phyloP scores from a whole-genome alignment of 2,888 invertebrate species.

The Sipha maydis region DNA sequence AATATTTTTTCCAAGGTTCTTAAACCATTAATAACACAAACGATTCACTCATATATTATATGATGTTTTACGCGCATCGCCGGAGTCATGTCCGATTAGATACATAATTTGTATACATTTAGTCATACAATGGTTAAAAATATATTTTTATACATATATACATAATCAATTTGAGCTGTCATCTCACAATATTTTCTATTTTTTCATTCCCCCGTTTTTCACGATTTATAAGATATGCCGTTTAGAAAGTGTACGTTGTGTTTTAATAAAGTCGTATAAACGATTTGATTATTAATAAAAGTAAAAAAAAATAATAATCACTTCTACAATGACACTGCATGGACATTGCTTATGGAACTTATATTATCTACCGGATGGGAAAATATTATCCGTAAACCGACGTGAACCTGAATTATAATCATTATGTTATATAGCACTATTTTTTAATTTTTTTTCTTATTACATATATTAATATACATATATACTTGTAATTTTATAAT shows the following conservation, averaged over 20 bases:
- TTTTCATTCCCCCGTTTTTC: background rate
- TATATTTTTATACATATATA: no score
- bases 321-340: no score
- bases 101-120: conserved; percentile 15
- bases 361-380: no score
- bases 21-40: background rate
- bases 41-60: background rate
- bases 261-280: background rate
- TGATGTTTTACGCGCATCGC: background rate
- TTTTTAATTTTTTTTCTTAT: no score
- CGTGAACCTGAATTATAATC: no score
- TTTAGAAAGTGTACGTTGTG: conserved; percentile 34
- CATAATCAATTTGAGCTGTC: background rate
- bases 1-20: conserved; percentile 18
- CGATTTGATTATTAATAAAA: background rate
- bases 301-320: no score
- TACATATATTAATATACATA: no score
- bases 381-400: no score
- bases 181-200: conserved; percentile 17
- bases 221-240: background rate
- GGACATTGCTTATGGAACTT: no score
- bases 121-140: conserved; percentile 6
- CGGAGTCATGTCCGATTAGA: conserved; percentile 2
- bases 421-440: no score
- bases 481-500: no score